Evolutionary conservation across 2,797 vertebrate genomes (phyloP).

Genomic region (Acanthopagrus latus): DNA sequence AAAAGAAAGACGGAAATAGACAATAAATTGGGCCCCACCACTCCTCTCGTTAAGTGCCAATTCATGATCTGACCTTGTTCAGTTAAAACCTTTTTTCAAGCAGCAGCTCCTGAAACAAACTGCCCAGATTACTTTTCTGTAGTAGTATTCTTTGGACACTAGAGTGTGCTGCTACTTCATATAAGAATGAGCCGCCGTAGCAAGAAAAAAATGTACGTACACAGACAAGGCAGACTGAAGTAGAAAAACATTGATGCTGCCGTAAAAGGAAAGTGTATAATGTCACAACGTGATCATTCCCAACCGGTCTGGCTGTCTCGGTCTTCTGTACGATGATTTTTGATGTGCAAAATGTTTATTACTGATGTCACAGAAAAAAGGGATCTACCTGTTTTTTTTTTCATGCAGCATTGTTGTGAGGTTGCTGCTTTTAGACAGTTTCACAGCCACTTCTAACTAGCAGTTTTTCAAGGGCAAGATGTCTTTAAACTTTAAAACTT

Average conservation of each 20-base stretch:
- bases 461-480: neutral
- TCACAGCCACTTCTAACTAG: neutral
- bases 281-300: neutral
- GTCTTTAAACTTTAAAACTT: neutral
- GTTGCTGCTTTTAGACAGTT: neutral
- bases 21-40: neutral
- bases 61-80: neutral
- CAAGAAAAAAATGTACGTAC: neutral
- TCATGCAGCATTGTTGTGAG: too few relatives aligned
- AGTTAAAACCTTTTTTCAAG: neutral
- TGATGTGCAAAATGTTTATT: neutral
- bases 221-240: neutral
- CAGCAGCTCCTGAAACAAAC: neutral
- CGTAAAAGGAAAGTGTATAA: neutral
- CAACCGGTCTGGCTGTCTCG: neutral
- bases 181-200: neutral
- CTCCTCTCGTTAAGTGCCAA: neutral
- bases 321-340: too few relatives aligned
- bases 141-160: slow-evolving; percentile 52
- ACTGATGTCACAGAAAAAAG: neutral
- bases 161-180: slow-evolving; percentile 54
- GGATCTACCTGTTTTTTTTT: neutral
- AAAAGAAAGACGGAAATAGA: neutral
- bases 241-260: neutral
- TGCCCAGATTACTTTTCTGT: neutral